These are phyloP conservation scores for Ginglymostoma cirratum DNA, from an alignment of 2,113 vertebrate genomes.

Conservation along the genomic window DNA sequence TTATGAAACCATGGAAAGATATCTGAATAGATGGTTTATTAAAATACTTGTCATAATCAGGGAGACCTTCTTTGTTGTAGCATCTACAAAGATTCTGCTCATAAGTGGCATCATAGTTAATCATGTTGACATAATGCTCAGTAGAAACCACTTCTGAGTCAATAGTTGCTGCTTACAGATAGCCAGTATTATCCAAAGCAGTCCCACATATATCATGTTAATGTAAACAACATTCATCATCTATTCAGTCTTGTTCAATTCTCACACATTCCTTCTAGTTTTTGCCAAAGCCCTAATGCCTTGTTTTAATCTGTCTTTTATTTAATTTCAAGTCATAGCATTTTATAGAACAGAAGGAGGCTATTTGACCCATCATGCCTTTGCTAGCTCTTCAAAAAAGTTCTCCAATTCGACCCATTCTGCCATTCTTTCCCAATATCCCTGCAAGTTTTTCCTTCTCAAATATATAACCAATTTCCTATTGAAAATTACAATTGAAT, in stretches of 20 bases:
- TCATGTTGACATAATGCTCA: background rate
- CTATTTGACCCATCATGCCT: background rate
- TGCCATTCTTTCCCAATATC: background rate
- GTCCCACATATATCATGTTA: background rate
- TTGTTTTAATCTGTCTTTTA: background rate
- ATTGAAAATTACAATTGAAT: background rate
- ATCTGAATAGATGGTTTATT: background rate
- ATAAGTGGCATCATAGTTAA: background rate
- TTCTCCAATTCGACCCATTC: background rate
- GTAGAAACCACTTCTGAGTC: background rate
- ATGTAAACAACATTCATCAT: constrained; percentile 8
- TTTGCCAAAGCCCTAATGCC: background rate
- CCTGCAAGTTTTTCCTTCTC: background rate
- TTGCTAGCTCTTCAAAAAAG: background rate
- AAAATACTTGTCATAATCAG: background rate
- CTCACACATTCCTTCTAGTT: constrained; percentile 25
- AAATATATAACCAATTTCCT: background rate
- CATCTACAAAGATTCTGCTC: background rate
- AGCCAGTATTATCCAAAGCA: background rate
- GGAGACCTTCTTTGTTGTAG: background rate
- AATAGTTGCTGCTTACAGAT: background rate
- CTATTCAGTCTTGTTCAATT: background rate
- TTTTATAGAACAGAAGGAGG: background rate
- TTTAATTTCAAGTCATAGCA: background rate
- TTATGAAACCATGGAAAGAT: background rate